Evolutionary conservation across 2,113 vertebrate genomes (phyloP).

Genomic region (Aix galericulata): DNA sequence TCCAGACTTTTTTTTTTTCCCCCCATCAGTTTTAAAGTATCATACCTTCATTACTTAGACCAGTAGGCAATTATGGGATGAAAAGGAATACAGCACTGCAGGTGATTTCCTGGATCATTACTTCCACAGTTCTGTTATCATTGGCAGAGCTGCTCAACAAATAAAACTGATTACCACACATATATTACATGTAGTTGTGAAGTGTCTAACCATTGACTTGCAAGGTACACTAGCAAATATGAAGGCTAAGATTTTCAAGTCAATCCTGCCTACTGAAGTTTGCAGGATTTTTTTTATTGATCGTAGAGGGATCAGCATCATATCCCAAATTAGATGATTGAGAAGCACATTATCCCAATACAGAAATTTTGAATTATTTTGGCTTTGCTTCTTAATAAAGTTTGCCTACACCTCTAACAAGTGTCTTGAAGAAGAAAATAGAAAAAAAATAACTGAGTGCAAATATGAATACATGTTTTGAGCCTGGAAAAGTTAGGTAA

Average conservation of each 20-base stretch:
- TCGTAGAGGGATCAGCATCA: not conserved
- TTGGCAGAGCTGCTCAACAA: conserved; percentile 1
- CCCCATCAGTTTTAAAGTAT: not conserved
- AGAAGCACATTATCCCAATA: not conserved
- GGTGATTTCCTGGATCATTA: conserved; percentile 15
- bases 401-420: not conserved
- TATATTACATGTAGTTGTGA: not conserved
- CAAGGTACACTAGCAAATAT: not conserved
- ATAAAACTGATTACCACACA: conserved; percentile 6
- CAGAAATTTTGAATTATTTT: not conserved
- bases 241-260: not conserved
- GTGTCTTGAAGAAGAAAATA: not conserved
- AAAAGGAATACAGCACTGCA: not conserved
- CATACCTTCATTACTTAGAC: not conserved
- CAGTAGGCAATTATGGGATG: not conserved
- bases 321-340: not conserved
- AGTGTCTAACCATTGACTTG: not conserved
- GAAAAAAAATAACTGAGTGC: not conserved
- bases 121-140: not conserved
- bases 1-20: not conserved
- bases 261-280: not conserved
- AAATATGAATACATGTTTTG: not conserved
- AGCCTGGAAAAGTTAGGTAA: not conserved
- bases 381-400: not conserved
- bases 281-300: not conserved